Conservation (phyloP, 2,797 vertebrate species). For the Platyrinchus mystaceus region DNA sequence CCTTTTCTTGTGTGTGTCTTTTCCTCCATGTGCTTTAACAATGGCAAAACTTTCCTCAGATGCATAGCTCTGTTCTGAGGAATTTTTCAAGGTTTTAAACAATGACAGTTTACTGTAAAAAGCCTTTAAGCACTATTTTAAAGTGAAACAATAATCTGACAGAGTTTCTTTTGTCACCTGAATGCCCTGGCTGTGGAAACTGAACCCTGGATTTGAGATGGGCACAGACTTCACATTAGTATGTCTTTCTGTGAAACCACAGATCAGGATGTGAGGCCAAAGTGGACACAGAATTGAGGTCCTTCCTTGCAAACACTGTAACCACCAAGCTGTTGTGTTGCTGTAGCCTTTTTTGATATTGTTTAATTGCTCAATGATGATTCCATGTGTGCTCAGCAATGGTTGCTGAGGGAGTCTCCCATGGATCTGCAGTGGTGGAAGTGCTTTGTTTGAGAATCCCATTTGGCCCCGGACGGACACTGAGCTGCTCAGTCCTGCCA, state of each 20-base stretch:
- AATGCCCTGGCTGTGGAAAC: not conserved
- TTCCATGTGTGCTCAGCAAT: rapidly evolving
- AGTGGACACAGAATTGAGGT: not conserved
- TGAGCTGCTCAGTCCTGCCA: not conserved
- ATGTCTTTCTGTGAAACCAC: not conserved
- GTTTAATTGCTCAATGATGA: not conserved
- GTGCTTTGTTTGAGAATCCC: not conserved
- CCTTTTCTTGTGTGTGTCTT: not conserved
- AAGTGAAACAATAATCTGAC: not conserved
- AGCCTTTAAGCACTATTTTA: not conserved
- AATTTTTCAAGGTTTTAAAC: not conserved
- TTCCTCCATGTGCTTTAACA: not conserved
- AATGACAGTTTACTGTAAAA: not conserved
- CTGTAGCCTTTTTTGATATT: not conserved
- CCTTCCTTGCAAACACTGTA: not conserved
- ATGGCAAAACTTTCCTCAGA: not conserved
- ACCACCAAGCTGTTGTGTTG: not conserved
- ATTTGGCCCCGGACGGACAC: not conserved
- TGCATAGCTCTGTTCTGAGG: not conserved
- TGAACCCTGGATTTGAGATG: not conserved
- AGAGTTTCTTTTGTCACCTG: not conserved
- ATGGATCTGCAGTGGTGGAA: not conserved
- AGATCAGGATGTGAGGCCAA: not conserved
- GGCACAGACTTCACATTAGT: not conserved
- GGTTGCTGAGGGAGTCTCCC: not conserved